A percentile compares a stretch with the other conserved stretches of the same genome.
Conservation (phyloP, 2,888 invertebrate genomes). For the Colostygia pectinataria region DNA sequence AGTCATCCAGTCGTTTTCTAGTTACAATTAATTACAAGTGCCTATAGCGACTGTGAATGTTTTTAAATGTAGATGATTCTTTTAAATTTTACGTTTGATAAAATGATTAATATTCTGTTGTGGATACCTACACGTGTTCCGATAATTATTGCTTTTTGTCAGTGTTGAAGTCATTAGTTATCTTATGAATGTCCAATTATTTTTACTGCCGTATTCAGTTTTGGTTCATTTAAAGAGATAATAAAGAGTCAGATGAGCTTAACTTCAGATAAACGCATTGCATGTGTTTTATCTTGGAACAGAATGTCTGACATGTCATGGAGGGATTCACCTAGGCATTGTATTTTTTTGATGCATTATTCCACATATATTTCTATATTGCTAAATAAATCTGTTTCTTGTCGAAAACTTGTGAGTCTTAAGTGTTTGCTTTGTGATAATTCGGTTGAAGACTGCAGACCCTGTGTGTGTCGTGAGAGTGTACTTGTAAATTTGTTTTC, state of each 20-base stretch:
- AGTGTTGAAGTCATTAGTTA: constrained; percentile 6
- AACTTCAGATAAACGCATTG: too few species aligned
- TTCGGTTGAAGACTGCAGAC: constrained; percentile 75
- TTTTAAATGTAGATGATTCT: not conserved
- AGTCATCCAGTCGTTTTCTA: too few species aligned
- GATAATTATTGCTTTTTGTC: constrained; percentile 6
- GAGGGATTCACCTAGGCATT: not conserved
- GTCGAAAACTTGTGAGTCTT: constrained; percentile 44
- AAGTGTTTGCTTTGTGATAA: constrained; percentile 72
- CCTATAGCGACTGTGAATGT: too few species aligned
- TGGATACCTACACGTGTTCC: too few species aligned
- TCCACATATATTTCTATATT: too few species aligned
- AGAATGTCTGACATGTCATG: too few species aligned
- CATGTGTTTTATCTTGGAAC: too few species aligned
- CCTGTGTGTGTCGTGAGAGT: constrained; percentile 71
- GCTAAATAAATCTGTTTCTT: not conserved
- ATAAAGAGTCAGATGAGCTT: not conserved
- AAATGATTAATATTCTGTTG: too few species aligned
- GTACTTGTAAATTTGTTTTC: constrained; percentile 60
- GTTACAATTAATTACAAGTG: too few species aligned
- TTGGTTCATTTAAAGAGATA: not conserved
- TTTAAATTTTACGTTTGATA: too few species aligned
- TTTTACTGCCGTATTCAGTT: constrained; percentile 9
- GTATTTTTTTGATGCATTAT: too few species aligned
- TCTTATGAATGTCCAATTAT: constrained; percentile 4